Percentiles rank a stretch among this genome's conserved stretches.
Evolutionary conservation across 2,888 invertebrate genomes (phyloP).

Genomic region (Oscheius sp.): DNA sequence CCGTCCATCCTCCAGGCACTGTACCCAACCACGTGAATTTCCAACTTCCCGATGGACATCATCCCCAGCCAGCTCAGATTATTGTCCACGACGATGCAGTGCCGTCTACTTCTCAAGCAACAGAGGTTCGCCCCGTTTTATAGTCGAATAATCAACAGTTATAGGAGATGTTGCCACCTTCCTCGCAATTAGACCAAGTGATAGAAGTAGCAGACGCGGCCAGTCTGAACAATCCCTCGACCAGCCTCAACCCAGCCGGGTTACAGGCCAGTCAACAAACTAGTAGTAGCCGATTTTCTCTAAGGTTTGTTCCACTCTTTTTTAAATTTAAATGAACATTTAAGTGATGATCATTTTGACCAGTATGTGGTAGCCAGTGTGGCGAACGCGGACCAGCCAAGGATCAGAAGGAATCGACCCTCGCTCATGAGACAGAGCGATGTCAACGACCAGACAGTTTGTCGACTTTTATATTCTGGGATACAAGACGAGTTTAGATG

Average conservation of each 20-base stretch:
- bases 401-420: constrained; percentile 67
- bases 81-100: constrained; percentile 24
- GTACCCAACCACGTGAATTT: constrained; percentile 34
- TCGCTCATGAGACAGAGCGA: constrained; percentile 70
- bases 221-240: constrained; percentile 4
- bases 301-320: constrained; percentile 15
- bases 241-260: constrained; percentile 5
- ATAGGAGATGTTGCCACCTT: constrained; percentile 1
- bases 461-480: not conserved
- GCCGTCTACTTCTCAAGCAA: constrained; percentile 9
- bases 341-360: constrained; percentile 85
- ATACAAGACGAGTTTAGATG: constrained; percentile 35
- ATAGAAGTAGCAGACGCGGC: constrained; percentile 32
- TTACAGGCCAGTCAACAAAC: constrained; percentile 30
- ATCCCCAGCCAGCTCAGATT: not conserved
- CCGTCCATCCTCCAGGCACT: constrained; percentile 35
- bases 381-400: constrained; percentile 39
- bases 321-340: not conserved
- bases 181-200: constrained; percentile 33
- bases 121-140: not conserved
- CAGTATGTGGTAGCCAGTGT: constrained; percentile 80
- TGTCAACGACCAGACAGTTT: constrained; percentile 50
- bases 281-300: constrained; percentile 37
- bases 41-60: constrained; percentile 13
- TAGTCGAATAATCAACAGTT: not conserved